These are phyloP conservation scores for Agonopterix arenella DNA, from an alignment of 2,888 invertebrate species.

Conservation along the genomic window DNA sequence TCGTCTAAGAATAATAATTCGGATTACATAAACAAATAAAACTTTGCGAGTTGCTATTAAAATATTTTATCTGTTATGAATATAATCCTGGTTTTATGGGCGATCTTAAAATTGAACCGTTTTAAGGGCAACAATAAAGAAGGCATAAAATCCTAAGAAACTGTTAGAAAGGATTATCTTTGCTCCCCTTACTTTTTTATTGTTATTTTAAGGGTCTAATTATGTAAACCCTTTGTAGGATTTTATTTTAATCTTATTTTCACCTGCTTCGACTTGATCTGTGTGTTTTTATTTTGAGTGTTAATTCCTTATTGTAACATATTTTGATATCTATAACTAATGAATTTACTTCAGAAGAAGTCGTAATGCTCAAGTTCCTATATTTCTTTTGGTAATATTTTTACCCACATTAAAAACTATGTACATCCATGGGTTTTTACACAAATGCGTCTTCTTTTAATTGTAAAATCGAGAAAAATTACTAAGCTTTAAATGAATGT, in stretches of 20 bases:
- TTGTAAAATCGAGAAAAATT: no score
- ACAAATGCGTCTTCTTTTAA: no score
- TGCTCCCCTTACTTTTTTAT: slow-evolving; percentile 30
- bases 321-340: no score
- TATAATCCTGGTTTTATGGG: slow-evolving; percentile 64
- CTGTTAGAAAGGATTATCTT: slow-evolving; percentile 54
- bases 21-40: slow-evolving; percentile 69
- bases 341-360: no score
- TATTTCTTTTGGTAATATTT: no score
- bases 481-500: no score
- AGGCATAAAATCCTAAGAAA: slow-evolving; percentile 50
- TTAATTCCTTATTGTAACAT: no score
- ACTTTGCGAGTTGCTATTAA: slow-evolving; percentile 54
- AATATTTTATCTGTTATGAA: slow-evolving; percentile 74
- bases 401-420: no score
- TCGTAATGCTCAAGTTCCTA: no score
- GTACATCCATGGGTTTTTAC: no score
- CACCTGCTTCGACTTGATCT: slow-evolving; percentile 3
- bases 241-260: slow-evolving; percentile 4
- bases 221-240: slow-evolving; percentile 10
- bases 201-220: slow-evolving; percentile 47
- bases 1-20: slow-evolving; percentile 55
- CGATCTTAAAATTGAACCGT: slow-evolving; percentile 54
- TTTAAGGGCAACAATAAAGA: slow-evolving; percentile 48
- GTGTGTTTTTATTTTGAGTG: no score